These are phyloP conservation scores for Musca vetustissima DNA, from an alignment of 1,140 invertebrate species.

Conservation along the genomic window DNA sequence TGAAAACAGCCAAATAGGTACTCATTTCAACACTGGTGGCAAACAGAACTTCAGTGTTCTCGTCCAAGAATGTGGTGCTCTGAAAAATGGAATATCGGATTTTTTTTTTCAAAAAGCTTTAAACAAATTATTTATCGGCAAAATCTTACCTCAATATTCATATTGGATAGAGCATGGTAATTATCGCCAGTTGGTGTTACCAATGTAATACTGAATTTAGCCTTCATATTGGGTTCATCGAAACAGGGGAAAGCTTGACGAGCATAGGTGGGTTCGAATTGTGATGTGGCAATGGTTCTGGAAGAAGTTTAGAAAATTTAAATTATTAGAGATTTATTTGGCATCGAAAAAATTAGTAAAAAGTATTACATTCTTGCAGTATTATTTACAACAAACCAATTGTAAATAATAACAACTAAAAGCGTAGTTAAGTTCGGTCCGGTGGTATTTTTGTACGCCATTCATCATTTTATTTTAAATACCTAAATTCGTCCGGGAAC, in stretches of 20 bases:
- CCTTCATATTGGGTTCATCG: slow-evolving; percentile 93
- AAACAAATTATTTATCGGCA: background rate
- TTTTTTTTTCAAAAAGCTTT: background rate
- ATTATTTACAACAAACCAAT: no score
- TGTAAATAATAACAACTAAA: no score
- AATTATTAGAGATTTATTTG: background rate
- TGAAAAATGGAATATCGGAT: no score
- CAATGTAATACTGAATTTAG: slow-evolving; percentile 77
- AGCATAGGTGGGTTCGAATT: slow-evolving; percentile 93
- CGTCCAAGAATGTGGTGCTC: slow-evolving; percentile 34
- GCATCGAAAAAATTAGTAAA: no score
- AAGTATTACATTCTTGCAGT: no score
- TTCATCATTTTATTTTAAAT: no score
- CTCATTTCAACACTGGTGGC: slow-evolving; percentile 87
- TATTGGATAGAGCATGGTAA: slow-evolving; percentile 80
- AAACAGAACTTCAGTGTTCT: slow-evolving; percentile 61
- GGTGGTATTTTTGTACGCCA: no score
- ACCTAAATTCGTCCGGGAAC: no score
- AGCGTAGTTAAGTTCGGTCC: no score
- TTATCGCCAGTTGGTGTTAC: slow-evolving; percentile 65
- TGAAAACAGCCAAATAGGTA: slow-evolving; percentile 87
- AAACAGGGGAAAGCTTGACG: slow-evolving; percentile 92
- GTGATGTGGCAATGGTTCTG: slow-evolving; percentile 82
- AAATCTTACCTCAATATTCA: slow-evolving; percentile 58
- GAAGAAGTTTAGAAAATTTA: background rate